Conservation (phyloP, 2,888 invertebrate species). For the Plagodis dolabraria region DNA sequence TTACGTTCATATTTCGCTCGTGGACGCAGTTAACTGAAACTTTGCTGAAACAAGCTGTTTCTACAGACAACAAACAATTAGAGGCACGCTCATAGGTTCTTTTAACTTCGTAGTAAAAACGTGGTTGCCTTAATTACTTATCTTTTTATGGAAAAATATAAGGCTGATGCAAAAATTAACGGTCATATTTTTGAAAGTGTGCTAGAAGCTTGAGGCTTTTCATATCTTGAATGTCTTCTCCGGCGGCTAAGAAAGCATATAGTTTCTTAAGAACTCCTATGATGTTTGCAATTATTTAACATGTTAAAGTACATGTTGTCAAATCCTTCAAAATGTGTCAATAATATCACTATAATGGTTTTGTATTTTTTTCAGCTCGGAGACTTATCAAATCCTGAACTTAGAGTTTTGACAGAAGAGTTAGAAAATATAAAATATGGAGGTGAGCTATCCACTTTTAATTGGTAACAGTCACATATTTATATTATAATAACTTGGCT, state of each 20-base stretch:
- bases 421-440: constrained; percentile 96
- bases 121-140: constrained; percentile 15
- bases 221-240: no score
- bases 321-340: no score
- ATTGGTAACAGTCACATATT: no score
- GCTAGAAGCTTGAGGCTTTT: no score
- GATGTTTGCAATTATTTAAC: no score
- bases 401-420: constrained; percentile 96
- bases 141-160: neutral
- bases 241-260: no score
- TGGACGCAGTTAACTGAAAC: constrained; percentile 54
- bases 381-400: constrained; percentile 95
- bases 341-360: neutral
- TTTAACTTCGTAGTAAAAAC: constrained; percentile 17
- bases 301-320: neutral
- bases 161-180: neutral
- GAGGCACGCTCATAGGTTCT: constrained; percentile 22
- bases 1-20: constrained; percentile 66
- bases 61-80: constrained; percentile 53
- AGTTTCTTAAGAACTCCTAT: no score
- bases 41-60: constrained; percentile 59
- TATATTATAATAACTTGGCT: no score
- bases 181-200: neutral
- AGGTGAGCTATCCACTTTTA: constrained; percentile 84
- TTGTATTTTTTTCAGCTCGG: constrained; percentile 90